Conservation (phyloP, 2,113 vertebrate genomes). For the Hippocampus barbouri region DNA sequence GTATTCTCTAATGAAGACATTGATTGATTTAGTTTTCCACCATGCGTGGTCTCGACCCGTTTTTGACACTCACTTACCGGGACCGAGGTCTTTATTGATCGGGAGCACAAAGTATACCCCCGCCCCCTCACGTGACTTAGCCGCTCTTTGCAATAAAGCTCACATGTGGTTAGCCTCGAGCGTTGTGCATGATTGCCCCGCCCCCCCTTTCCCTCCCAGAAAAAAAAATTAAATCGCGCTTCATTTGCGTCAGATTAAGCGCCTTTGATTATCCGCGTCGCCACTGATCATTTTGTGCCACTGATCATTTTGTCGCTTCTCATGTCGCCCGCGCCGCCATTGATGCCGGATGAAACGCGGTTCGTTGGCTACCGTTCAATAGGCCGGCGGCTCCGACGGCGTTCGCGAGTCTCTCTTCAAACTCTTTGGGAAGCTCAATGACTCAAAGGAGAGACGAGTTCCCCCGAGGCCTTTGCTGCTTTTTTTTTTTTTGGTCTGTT, state of each 20-base stretch:
- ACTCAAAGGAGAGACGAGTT: conserved; percentile 24
- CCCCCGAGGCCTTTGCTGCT: conserved; percentile 39
- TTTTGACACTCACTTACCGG: conserved; percentile 36
- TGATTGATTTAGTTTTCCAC: not conserved
- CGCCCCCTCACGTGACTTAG: conserved; percentile 45
- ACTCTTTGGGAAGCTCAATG: conserved; percentile 45
- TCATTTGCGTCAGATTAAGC: conserved; percentile 67
- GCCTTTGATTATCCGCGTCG: conserved; percentile 65
- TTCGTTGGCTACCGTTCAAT: conserved; percentile 59
- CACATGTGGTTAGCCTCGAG: conserved; percentile 41
- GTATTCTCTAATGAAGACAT: no score
- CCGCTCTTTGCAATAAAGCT: conserved; percentile 63
- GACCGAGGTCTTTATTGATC: conserved; percentile 62
- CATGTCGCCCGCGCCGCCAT: conserved; percentile 51
- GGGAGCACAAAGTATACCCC: conserved; percentile 22
- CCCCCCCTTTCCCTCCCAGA: not conserved
- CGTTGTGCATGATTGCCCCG: conserved; percentile 45
- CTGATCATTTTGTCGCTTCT: conserved; percentile 66
- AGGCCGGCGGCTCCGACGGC: conserved; percentile 39
- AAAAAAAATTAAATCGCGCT: conserved; percentile 59
- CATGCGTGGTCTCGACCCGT: conserved; percentile 37
- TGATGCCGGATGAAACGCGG: conserved; percentile 64
- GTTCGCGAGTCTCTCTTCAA: conserved; percentile 52
- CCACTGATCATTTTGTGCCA: conserved; percentile 62
- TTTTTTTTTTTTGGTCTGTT: conserved; percentile 15